Evolutionary conservation across 2,797 vertebrate genomes (phyloP), one percentile per base, ranked within the genome.

Genomic region (Hozukius guyotensis): DNA sequence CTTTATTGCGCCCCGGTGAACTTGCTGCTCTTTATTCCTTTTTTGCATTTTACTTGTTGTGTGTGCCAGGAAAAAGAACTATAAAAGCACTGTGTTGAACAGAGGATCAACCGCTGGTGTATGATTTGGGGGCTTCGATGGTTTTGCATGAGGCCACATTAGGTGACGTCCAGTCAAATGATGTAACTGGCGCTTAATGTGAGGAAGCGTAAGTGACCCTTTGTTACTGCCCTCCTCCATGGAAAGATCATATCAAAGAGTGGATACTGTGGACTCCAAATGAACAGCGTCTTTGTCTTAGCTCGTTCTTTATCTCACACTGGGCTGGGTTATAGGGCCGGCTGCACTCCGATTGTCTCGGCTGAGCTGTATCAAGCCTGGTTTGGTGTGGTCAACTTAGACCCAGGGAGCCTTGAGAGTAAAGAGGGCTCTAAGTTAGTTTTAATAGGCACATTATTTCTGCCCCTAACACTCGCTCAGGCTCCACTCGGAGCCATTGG

Each of bases 371-470:
- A 84, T 80, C 38, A 77, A 82, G 77, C 69, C 72, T 82, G 78
- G 87, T 88, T 90, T 91, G 77, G 75, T 89, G 83, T 91, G 88
- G 91, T 93, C 93, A 90, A 89, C 88, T 87, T 87, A 88, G 83
- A 92, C 89, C 83, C 90, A 80, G 86, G 89, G 91, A 93, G 92
- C 89, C 91, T 87, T 89, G 84, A 93, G 87, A 94, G 89, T 87
- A 93, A 92, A 94, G 88, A 93, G 80, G 89, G 79, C 88, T 92
- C 90, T 93, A 93, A 94, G 94, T 94, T 93, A 93, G 94, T 95
- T 96, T 96, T 96, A 96, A 96, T 92, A 93, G 94, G 91, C 92
- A 89, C 93, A 94, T 95, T 96, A 95, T 93, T 91, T 92, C 92
- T 89, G 86, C 90, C 92, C 92, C 89, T 76, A 88, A 90, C 87